Evolutionary conservation across 2,888 invertebrate genomes (phyloP).

Genomic region (Limenitis camilla): DNA sequence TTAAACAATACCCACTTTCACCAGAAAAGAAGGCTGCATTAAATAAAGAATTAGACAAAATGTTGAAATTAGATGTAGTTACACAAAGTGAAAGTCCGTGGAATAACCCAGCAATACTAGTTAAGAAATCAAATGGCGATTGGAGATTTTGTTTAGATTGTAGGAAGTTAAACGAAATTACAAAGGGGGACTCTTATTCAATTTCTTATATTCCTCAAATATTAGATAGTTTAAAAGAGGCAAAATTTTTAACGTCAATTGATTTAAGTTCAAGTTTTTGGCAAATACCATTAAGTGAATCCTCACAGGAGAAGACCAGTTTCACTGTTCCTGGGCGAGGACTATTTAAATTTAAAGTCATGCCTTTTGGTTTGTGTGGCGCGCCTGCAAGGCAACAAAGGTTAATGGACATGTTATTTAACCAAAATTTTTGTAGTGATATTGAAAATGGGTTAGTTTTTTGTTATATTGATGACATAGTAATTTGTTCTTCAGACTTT

Average conservation of each 20-base stretch:
- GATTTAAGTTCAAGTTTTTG: no score
- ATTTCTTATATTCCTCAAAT: constrained; percentile 13
- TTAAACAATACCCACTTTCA: neutral
- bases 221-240: constrained; percentile 10
- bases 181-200: constrained; percentile 2
- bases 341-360: constrained; percentile 9
- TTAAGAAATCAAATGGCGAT: constrained; percentile 1
- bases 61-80: neutral
- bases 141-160: constrained; percentile 12
- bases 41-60: neutral
- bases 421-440: neutral
- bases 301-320: constrained; percentile 10
- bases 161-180: constrained; percentile 1
- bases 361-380: constrained; percentile 12
- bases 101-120: neutral
- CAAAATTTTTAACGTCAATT: constrained; percentile 4
- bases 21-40: constrained; percentile 3
- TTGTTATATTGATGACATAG: neutral
- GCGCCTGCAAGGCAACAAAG: constrained; percentile 9
- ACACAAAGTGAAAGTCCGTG: neutral
- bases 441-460: neutral
- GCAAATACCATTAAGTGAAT: neutral
- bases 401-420: constrained; percentile 4
- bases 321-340: constrained; percentile 13
- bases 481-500: neutral